Percentiles rank a stretch among this genome's conserved stretches.
Evolutionary conservation across 1,140 invertebrate species (phyloP).

Genomic region (Camponotus floridanus): DNA sequence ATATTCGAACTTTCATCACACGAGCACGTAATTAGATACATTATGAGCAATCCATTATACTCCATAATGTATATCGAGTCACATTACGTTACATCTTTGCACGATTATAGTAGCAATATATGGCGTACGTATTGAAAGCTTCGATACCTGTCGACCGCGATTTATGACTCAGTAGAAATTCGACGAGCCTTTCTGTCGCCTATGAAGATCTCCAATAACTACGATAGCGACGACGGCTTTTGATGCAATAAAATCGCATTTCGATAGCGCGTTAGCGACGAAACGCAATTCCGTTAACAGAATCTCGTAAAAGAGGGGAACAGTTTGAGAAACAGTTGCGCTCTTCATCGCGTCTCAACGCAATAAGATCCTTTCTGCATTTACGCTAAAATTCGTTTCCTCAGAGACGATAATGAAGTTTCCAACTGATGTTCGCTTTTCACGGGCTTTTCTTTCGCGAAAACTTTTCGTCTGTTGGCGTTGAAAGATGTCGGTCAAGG

Average conservation of each 20-base stretch:
- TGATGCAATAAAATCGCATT: conserved; percentile 12
- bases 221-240: neutral
- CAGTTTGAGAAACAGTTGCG: neutral
- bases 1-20: neutral
- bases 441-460: neutral
- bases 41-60: neutral
- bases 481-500: conserved; percentile 7
- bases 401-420: neutral
- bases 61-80: neutral
- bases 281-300: neutral
- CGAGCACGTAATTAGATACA: neutral
- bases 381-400: conserved; percentile 16
- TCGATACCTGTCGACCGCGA: neutral
- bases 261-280: neutral
- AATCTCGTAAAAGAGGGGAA: conserved; percentile 14
- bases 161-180: conserved; percentile 16
- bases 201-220: neutral
- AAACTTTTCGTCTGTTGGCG: neutral
- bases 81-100: neutral
- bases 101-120: neutral
- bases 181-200: neutral
- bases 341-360: neutral
- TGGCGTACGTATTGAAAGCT: neutral
- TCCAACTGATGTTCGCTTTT: neutral
- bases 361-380: conserved; percentile 5